A percentile compares a stretch with the other conserved stretches of the same genome.
phyloP scores from a whole-genome alignment of 2,797 vertebrate genomes.

The Malurus leucopterus region DNA sequence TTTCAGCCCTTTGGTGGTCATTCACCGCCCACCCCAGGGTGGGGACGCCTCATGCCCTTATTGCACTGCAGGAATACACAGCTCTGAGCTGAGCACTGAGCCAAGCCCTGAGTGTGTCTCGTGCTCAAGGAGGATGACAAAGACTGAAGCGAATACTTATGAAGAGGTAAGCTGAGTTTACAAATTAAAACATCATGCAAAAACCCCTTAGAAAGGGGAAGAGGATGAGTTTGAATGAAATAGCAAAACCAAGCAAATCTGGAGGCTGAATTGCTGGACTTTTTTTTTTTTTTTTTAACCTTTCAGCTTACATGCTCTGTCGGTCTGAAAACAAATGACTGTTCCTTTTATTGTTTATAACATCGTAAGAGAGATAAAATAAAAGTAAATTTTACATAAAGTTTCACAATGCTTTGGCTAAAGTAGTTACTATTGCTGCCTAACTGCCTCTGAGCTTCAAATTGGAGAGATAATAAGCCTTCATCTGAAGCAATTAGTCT shows the following conservation, averaged over 20 bases:
- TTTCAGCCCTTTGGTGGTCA: background rate
- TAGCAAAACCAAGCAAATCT: background rate
- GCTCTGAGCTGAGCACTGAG: background rate
- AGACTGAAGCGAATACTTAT: background rate
- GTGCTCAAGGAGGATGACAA: background rate
- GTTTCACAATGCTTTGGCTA: background rate
- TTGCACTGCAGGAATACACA: background rate
- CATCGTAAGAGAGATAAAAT: background rate
- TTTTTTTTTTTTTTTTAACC: background rate
- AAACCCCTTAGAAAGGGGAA: background rate
- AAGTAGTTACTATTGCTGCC: background rate
- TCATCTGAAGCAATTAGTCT: constrained; percentile 33
- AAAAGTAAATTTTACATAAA: background rate
- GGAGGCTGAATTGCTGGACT: background rate
- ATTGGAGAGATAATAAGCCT: background rate
- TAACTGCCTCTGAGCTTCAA: background rate
- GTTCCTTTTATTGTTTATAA: background rate
- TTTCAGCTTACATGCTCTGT: background rate
- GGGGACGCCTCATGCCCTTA: accelerated
- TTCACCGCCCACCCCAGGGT: accelerated
- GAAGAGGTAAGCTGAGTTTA: background rate
- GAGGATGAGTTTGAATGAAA: background rate
- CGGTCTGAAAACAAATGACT: background rate
- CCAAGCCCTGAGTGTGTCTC: background rate
- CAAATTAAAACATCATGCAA: accelerated